Evolutionary conservation across 2,797 vertebrate species (phyloP).

Genomic region (Gorsachius magnificus): DNA sequence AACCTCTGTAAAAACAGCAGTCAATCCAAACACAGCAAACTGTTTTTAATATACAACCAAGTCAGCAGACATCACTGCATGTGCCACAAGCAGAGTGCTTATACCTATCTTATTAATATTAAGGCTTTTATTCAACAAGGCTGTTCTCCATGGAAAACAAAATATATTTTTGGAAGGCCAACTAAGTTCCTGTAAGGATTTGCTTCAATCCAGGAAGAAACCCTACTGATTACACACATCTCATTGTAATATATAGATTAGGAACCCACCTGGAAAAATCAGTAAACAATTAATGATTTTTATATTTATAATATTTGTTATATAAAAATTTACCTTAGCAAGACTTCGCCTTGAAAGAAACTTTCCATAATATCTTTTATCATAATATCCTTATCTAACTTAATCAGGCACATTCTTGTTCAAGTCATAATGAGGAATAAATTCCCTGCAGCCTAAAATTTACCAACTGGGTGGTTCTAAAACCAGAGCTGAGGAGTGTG

Average conservation of each 20-base stretch:
- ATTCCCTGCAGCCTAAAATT: background rate
- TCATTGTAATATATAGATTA: background rate
- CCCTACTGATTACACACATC: background rate
- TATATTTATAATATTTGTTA: background rate
- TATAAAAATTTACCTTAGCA: background rate
- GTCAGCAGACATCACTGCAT: background rate
- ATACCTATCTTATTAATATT: background rate
- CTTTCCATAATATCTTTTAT: background rate
- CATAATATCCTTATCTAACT: background rate
- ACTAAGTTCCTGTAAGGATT: background rate
- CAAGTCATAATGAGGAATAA: background rate
- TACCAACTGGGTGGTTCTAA: background rate
- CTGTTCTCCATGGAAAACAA: background rate
- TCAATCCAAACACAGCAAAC: background rate
- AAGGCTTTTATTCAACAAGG: background rate
- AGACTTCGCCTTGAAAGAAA: background rate
- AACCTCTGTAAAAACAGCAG: background rate
- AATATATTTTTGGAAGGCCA: background rate
- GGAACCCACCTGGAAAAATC: background rate
- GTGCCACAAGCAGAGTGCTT: background rate
- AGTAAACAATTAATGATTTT: background rate
- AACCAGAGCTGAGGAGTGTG: background rate
- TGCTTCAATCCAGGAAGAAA: background rate
- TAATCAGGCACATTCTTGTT: background rate
- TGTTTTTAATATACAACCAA: background rate